Evolutionary conservation across 2,888 invertebrate genomes (phyloP).

Genomic region (Brachyptera risi): DNA sequence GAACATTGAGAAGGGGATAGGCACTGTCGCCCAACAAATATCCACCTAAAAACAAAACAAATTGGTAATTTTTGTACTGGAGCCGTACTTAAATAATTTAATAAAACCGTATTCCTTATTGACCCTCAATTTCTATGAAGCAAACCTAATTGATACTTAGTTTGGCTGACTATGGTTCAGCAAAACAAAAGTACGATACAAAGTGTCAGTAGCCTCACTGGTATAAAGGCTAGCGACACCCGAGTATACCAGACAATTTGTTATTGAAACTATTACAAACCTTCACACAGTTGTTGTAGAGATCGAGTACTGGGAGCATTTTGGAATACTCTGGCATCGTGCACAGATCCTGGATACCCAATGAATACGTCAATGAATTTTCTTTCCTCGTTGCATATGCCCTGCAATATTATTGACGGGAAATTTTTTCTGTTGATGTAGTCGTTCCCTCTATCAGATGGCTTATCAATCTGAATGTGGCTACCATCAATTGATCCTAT

Average conservation of each 20-base stretch:
- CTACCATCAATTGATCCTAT: conserved; percentile 27
- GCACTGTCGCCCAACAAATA: conserved; percentile 35
- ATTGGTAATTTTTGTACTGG: neutral
- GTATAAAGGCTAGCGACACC: too few relatives aligned
- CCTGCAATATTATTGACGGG: neutral
- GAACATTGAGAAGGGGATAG: conserved; percentile 31
- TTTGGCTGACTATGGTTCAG: too few relatives aligned
- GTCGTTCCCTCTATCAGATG: conserved; percentile 23
- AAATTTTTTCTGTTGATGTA: neutral
- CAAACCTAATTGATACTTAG: too few relatives aligned
- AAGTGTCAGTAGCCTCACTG: too few relatives aligned
- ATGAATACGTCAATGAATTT: neutral
- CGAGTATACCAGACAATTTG: too few relatives aligned
- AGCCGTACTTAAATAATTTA: neutral
- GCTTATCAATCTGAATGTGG: conserved; percentile 29
- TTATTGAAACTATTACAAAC: too few relatives aligned
- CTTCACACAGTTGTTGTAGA: too few relatives aligned
- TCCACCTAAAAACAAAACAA: conserved; percentile 18
- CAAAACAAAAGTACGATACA: too few relatives aligned
- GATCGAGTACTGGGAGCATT: too few relatives aligned
- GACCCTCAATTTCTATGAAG: too few relatives aligned
- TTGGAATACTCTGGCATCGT: neutral
- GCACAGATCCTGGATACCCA: neutral
- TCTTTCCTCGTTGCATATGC: neutral
- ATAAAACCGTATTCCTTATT: too few relatives aligned